phyloP scores from a whole-genome alignment of 2,888 invertebrate genomes.

The Phragmatobia fuliginosa region DNA sequence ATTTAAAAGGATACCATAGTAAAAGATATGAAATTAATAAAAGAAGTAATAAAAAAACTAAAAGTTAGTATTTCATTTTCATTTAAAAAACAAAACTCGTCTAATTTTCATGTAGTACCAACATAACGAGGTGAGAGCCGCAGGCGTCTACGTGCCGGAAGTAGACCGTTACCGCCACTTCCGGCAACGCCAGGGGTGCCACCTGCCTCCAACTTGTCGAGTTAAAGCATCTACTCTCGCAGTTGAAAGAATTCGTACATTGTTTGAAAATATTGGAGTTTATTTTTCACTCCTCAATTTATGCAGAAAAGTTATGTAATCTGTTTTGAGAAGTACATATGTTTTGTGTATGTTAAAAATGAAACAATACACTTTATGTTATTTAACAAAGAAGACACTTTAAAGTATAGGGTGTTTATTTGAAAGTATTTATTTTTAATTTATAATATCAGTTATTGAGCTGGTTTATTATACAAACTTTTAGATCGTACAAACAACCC shows the following conservation, averaged over 20 bases:
- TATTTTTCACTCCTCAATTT: constrained; percentile 33
- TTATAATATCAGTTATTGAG: no score
- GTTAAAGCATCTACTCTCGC: constrained; percentile 50
- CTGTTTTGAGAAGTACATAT: neutral
- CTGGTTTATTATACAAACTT: no score
- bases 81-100: constrained; percentile 44
- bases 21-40: no score
- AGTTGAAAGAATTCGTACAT: constrained; percentile 51
- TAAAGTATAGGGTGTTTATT: neutral
- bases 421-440: neutral
- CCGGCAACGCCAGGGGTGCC: constrained; percentile 60
- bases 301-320: constrained; percentile 16
- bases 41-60: neutral
- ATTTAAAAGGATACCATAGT: no score
- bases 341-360: neutral
- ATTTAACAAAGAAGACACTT: neutral
- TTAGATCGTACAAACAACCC: no score
- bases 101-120: constrained; percentile 47
- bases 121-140: constrained; percentile 46
- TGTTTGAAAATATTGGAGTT: constrained; percentile 46
- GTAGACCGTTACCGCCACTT: constrained; percentile 71
- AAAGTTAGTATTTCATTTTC: constrained; percentile 1
- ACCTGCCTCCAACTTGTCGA: constrained; percentile 67
- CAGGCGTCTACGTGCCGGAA: constrained; percentile 71
- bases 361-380: neutral